Conservation (phyloP, 2,888 invertebrate genomes). For the Cheilosia vernalis region DNA sequence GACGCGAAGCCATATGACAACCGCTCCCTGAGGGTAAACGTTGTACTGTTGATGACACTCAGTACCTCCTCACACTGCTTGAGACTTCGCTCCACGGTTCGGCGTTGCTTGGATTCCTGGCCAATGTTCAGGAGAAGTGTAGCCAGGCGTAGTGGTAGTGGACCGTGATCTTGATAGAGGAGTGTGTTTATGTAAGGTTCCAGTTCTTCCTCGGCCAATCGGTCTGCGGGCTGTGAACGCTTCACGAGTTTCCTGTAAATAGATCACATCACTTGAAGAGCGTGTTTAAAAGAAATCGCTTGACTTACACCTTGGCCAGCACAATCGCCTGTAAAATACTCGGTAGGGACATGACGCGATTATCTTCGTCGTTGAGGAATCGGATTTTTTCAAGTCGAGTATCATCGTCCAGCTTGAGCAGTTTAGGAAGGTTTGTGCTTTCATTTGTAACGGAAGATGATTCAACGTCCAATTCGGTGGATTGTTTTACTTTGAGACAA, state of each 20-base stretch:
- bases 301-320: constrained; percentile 88
- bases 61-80: constrained; percentile 92
- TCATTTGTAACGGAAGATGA: constrained; percentile 83
- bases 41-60: constrained; percentile 81
- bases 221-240: constrained; percentile 91
- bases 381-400: constrained; percentile 91
- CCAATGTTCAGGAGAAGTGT: constrained; percentile 90
- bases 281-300: constrained; percentile 21
- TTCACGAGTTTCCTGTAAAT: constrained; percentile 87
- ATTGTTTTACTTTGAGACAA: constrained; percentile 87
- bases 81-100: constrained; percentile 95
- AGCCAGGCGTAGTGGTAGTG: constrained; percentile 90
- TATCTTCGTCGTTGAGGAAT: constrained; percentile 86
- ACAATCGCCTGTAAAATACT: constrained; percentile 91
- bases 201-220: constrained; percentile 91
- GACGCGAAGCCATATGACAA: constrained; percentile 89
- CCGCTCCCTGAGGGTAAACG: constrained; percentile 79
- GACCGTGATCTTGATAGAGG: constrained; percentile 87
- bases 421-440: constrained; percentile 85
- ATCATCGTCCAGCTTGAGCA: constrained; percentile 92
- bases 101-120: constrained; percentile 89
- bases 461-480: constrained; percentile 80
- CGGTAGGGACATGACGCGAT: constrained; percentile 84
- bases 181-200: constrained; percentile 89
- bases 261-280: constrained; percentile 17